Conservation (phyloP, 2,797 vertebrate species). For the Champsocephalus gunnari region DNA sequence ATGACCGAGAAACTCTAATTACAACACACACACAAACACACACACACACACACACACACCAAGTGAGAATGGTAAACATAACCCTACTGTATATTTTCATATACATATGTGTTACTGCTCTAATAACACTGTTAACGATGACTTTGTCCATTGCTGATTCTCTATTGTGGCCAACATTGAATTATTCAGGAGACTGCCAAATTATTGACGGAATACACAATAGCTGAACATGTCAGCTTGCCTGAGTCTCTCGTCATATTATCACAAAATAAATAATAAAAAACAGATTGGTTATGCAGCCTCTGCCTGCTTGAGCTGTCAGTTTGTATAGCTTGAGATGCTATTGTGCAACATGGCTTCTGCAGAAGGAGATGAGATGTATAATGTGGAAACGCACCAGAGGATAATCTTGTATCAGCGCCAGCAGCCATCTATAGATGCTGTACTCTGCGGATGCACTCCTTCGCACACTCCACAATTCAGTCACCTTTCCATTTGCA, state of each 20-base stretch:
- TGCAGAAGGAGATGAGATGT: slow-evolving; percentile 65
- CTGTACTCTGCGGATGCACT: slow-evolving; percentile 45
- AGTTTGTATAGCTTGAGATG: slow-evolving; percentile 52
- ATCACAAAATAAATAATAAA: neutral
- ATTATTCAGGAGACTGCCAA: neutral
- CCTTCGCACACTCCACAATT: slow-evolving; percentile 17
- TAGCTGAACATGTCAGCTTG: neutral
- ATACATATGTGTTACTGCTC: too few relatives aligned
- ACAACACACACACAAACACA: too few relatives aligned
- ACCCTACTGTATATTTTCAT: too few relatives aligned
- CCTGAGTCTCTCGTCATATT: neutral
- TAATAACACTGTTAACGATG: too few relatives aligned
- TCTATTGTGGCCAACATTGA: slow-evolving; percentile 10
- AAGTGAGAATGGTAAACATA: too few relatives aligned
- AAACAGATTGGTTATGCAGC: slow-evolving; percentile 40
- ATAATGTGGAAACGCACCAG: slow-evolving; percentile 64
- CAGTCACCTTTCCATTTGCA: slow-evolving; percentile 33
- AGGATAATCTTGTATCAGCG: slow-evolving; percentile 71
- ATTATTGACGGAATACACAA: slow-evolving; percentile 19
- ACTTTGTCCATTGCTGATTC: neutral
- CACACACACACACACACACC: too few relatives aligned
- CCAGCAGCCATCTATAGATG: slow-evolving; percentile 53
- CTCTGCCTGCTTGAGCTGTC: slow-evolving; percentile 35
- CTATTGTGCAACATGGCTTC: slow-evolving; percentile 44
- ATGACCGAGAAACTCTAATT: too few relatives aligned